Evolutionary conservation across 2,113 vertebrate species (phyloP).

Genomic region (Hydropotes inermis): DNA sequence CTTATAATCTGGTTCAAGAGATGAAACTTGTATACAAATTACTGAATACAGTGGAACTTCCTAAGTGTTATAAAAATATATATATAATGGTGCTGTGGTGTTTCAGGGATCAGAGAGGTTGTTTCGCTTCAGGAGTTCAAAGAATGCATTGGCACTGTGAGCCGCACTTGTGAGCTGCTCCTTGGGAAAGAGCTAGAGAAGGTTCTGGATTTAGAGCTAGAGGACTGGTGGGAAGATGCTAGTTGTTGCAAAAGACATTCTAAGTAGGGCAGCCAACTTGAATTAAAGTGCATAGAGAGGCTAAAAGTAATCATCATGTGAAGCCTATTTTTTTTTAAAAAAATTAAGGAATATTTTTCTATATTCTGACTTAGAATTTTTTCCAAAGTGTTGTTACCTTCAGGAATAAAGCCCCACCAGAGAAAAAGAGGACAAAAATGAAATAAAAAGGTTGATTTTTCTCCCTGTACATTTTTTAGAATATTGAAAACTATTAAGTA

Average conservation of each 20-base stretch:
- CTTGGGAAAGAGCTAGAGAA: background rate
- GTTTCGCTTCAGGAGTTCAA: background rate
- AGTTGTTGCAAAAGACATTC: background rate
- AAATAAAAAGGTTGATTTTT: background rate
- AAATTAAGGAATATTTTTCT: conserved; percentile 17
- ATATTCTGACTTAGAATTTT: background rate
- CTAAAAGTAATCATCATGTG: background rate
- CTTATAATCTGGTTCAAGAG: background rate
- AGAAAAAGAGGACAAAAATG: background rate
- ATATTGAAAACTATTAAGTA: background rate
- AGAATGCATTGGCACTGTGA: background rate
- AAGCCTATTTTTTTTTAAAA: background rate
- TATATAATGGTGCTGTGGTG: background rate
- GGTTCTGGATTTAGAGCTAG: background rate
- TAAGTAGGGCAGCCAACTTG: background rate
- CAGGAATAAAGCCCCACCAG: background rate
- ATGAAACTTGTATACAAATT: background rate
- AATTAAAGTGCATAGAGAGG: background rate
- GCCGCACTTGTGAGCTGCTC: background rate
- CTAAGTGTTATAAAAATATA: background rate
- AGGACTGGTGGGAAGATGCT: background rate
- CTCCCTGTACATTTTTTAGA: background rate
- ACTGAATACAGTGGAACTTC: background rate
- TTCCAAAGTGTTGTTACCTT: conserved; percentile 14
- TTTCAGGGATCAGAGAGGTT: background rate